These are phyloP conservation scores for Gymnocypris eckloni DNA, from an alignment of 2,797 vertebrate species.

Conservation along the genomic window DNA sequence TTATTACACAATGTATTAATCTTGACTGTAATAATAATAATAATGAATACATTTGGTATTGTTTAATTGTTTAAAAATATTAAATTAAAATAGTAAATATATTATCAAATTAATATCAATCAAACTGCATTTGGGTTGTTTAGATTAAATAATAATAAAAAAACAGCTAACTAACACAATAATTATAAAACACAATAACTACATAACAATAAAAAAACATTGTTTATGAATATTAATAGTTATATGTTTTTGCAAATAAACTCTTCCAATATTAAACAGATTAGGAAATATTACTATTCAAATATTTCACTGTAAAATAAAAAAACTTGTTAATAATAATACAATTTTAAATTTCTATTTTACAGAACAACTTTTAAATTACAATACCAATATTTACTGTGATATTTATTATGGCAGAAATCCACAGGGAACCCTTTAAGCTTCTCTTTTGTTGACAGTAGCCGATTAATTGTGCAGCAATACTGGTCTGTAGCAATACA, in stretches of 20 bases:
- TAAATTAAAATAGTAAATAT: not conserved
- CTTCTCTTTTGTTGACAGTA: not conserved
- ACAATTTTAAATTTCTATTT: not conserved
- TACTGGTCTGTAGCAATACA: conserved; percentile 3
- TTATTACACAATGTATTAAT: not conserved
- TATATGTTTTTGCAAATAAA: not conserved
- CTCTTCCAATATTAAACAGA: too few species aligned
- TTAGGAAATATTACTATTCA: not conserved
- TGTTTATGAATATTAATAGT: not conserved
- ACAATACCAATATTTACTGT: not conserved
- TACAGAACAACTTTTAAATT: not conserved
- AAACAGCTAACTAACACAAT: not conserved
- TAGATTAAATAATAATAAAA: not conserved
- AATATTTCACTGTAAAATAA: not conserved
- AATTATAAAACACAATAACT: too few species aligned
- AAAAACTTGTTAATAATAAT: not conserved
- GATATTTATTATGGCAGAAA: conserved; percentile 10
- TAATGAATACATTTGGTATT: not conserved
- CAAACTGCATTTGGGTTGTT: not conserved
- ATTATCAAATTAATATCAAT: not conserved
- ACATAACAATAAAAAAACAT: not conserved
- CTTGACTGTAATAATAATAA: not conserved
- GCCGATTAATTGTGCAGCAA: not conserved
- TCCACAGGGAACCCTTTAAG: not conserved
- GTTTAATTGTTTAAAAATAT: not conserved